phyloP scores from a whole-genome alignment of 2,113 vertebrate species.

The Takifugu flavidus region DNA sequence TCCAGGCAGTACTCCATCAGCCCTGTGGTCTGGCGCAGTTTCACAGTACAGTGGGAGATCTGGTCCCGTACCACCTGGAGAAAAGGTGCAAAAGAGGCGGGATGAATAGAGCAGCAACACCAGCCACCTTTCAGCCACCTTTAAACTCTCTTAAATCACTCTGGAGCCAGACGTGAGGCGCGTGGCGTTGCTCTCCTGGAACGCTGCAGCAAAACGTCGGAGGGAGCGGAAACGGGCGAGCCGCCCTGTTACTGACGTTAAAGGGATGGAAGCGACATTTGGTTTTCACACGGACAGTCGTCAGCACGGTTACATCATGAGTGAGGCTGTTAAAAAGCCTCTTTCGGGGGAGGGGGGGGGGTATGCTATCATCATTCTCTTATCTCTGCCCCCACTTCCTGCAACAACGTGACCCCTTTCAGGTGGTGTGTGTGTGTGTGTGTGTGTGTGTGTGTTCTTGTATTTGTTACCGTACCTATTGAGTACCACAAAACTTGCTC shows the following conservation, averaged over 20 bases:
- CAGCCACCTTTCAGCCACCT: slow-evolving; percentile 9
- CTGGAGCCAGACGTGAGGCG: slow-evolving; percentile 4
- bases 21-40: slow-evolving; percentile 95
- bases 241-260: slow-evolving; percentile 24
- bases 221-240: slow-evolving; percentile 17
- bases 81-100: neutral
- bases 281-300: slow-evolving; percentile 33
- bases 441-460: too few relatives aligned
- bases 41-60: slow-evolving; percentile 97
- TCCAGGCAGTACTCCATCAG: slow-evolving; percentile 99
- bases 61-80: slow-evolving; percentile 94
- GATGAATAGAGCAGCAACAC: neutral
- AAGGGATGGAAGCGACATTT: slow-evolving; percentile 29
- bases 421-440: too few relatives aligned
- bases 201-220: neutral
- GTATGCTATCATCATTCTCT: too few relatives aligned
- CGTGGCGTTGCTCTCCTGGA: slow-evolving; percentile 9
- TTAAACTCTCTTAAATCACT: slow-evolving; percentile 5
- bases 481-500: too few relatives aligned
- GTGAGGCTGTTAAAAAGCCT: neutral
- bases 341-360: neutral
- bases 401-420: too few relatives aligned
- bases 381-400: neutral
- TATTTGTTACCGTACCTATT: too few relatives aligned
- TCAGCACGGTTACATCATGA: slow-evolving; percentile 10